Conservation (phyloP, 2,888 invertebrate genomes). For the Allophyes oxyacanthae region DNA sequence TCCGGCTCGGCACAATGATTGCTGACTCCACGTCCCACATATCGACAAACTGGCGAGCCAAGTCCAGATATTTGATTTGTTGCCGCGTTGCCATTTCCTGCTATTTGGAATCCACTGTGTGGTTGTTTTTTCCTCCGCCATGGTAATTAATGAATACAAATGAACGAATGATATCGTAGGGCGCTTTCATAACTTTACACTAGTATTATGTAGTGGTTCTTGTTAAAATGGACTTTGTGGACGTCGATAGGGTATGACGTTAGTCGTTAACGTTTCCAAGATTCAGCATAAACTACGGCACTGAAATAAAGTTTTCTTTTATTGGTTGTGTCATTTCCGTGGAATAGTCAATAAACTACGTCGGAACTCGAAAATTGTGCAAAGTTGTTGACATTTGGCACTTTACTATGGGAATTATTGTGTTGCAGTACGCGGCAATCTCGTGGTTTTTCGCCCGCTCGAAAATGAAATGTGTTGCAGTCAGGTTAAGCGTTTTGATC, state of each 20-base stretch:
- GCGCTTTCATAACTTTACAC: conserved; percentile 28
- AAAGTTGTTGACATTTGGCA: conserved; percentile 45
- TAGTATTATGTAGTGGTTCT: no score
- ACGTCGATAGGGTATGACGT: background rate
- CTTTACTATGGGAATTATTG: conserved; percentile 27
- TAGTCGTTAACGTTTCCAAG: background rate
- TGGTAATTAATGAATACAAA: conserved; percentile 16
- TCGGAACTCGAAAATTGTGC: conserved; percentile 23
- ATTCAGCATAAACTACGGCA: conserved; percentile 2
- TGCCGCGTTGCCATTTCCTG: no score
- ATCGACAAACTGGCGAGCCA: no score
- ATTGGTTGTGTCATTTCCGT: conserved; percentile 12
- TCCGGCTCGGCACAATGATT: no score
- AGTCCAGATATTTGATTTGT: no score
- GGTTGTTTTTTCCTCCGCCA: no score
- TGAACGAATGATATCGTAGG: conserved; percentile 10
- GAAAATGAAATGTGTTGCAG: background rate
- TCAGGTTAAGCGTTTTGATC: conserved; percentile 24
- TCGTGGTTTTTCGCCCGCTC: conserved; percentile 7
- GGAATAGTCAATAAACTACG: conserved; percentile 24
- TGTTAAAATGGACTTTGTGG: no score
- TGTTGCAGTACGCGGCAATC: conserved; percentile 24
- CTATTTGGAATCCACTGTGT: no score
- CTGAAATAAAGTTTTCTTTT: conserved; percentile 5
- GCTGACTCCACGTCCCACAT: no score